Evolutionary conservation across 1,140 invertebrate genomes (phyloP).

Genomic region (Tigriopus japonicus): DNA sequence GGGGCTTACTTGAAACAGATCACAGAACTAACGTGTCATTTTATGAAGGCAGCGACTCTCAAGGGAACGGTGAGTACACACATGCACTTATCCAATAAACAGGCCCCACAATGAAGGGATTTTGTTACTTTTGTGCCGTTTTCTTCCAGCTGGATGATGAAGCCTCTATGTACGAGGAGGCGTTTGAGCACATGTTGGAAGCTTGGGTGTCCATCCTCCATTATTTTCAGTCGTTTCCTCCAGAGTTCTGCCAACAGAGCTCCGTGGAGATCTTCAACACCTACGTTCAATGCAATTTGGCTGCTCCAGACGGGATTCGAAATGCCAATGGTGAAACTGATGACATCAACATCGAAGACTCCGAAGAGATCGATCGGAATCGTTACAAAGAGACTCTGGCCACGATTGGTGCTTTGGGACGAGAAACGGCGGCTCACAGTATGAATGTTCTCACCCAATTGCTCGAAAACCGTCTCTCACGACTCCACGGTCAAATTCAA

Average conservation of each 20-base stretch:
- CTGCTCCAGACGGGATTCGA: conserved; percentile 55
- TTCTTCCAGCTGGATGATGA: conserved; percentile 31
- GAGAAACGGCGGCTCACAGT: conserved; percentile 32
- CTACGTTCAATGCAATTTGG: conserved; percentile 59
- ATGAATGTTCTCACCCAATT: conserved; percentile 37
- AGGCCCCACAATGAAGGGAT: too few species aligned
- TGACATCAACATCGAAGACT: conserved; percentile 41
- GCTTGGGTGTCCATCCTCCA: conserved; percentile 49
- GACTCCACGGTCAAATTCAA: conserved; percentile 41
- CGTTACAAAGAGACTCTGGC: conserved; percentile 47
- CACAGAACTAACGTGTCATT: conserved; percentile 47
- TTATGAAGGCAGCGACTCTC: conserved; percentile 45
- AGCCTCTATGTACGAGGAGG: conserved; percentile 19
- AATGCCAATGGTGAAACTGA: conserved; percentile 23
- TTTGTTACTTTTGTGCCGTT: too few species aligned
- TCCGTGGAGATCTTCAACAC: conserved; percentile 45
- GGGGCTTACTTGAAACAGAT: conserved; percentile 39
- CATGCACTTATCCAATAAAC: too few species aligned
- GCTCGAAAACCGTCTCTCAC: conserved; percentile 39
- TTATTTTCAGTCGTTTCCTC: conserved; percentile 33
- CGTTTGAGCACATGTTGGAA: conserved; percentile 57
- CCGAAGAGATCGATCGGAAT: conserved; percentile 45
- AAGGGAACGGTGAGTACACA: conserved; percentile 38
- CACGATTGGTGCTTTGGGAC: conserved; percentile 37
- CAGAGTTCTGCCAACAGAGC: conserved; percentile 31